A percentile compares a stretch with the other conserved stretches of the same genome.
These are phyloP conservation scores for Parambassis ranga DNA, from an alignment of 2,797 vertebrate species.

Conservation along the genomic window DNA sequence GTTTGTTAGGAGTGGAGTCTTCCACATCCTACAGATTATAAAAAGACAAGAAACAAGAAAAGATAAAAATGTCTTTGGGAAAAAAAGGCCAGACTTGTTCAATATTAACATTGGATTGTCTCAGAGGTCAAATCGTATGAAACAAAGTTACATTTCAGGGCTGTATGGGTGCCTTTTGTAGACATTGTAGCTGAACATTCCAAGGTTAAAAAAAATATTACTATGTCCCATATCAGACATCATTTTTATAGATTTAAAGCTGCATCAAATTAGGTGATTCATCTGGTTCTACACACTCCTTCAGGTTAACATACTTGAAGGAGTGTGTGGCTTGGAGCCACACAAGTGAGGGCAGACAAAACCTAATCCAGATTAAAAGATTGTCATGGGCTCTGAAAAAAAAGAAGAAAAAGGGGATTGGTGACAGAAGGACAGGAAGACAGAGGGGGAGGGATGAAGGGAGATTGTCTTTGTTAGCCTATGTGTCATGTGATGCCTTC, in stretches of 20 bases:
- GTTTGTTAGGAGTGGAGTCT: conserved; percentile 47
- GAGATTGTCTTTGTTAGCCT: conserved; percentile 69
- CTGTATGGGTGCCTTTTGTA: too few relatives aligned
- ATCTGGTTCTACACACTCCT: not conserved
- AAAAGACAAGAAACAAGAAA: not conserved
- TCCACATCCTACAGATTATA: conserved; percentile 33
- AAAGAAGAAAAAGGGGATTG: not conserved
- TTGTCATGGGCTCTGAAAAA: conserved; percentile 11
- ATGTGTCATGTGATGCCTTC: conserved; percentile 74
- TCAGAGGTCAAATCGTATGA: too few relatives aligned
- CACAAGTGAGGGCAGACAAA: not conserved
- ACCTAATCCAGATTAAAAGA: not conserved
- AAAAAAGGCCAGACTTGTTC: too few relatives aligned
- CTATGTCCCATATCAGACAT: not conserved
- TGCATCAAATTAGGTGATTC: not conserved
- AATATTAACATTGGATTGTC: too few relatives aligned
- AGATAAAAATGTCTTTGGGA: not conserved
- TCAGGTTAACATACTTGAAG: conserved; percentile 3
- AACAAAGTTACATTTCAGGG: too few relatives aligned
- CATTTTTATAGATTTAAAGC: not conserved
- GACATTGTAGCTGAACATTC: too few relatives aligned
- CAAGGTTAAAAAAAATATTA: conserved; percentile 4
- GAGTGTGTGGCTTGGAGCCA: not conserved
- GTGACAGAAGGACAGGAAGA: not conserved
- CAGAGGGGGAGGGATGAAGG: conserved; percentile 15